A percentile compares a stretch with the other conserved stretches of the same genome.
These are phyloP conservation scores for Nyctibius bracteatus DNA, from an alignment of 2,113 vertebrate species.

Conservation along the genomic window DNA sequence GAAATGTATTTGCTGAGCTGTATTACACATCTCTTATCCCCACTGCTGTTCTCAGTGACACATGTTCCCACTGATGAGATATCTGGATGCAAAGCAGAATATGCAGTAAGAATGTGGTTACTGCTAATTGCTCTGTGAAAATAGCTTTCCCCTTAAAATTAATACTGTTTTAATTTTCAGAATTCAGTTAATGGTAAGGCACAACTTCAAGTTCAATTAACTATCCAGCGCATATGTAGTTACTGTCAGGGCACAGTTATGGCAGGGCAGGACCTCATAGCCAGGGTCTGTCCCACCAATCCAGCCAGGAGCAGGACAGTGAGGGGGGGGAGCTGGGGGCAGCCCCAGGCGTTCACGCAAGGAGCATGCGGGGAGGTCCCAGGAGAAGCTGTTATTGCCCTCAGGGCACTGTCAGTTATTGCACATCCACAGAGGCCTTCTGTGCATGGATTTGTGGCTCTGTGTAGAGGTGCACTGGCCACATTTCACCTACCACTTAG, in stretches of 20 bases:
- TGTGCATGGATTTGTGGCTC: neutral
- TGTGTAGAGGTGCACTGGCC: neutral
- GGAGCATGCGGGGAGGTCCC: neutral
- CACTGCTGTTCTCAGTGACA: neutral
- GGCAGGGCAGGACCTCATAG: neutral
- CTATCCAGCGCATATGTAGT: neutral
- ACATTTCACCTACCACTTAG: neutral
- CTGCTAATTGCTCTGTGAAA: neutral
- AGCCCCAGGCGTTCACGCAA: neutral
- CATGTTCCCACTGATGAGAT: neutral
- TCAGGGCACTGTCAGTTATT: neutral
- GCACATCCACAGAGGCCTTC: neutral
- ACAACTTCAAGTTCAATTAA: neutral
- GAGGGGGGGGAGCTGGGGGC: fast-evolving
- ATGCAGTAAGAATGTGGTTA: neutral
- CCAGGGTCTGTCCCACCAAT: neutral
- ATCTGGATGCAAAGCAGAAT: neutral
- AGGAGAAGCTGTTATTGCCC: neutral
- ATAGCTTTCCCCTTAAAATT: neutral
- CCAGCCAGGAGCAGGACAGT: neutral
- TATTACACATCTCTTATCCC: neutral
- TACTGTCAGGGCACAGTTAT: neutral
- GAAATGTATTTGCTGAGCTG: neutral
- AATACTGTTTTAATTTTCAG: neutral
- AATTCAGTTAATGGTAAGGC: neutral